Base-by-base conservation (phyloP, 2,888 invertebrate genomes). In the Stenchaetothrips biformis region DNA sequence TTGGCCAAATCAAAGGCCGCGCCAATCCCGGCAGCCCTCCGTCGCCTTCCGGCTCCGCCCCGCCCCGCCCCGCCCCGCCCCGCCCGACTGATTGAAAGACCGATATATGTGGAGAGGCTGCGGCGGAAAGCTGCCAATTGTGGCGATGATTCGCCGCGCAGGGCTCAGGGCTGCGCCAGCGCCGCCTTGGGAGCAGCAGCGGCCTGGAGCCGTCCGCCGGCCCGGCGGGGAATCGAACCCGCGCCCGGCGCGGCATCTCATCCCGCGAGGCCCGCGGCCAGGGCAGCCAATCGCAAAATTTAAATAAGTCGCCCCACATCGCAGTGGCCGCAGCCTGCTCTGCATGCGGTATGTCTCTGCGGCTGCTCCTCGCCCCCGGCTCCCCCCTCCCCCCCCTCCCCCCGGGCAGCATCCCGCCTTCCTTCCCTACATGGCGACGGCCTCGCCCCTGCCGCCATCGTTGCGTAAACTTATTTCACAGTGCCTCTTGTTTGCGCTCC, bases 401-500 rank as follows among this genome's bases (percentile, higher is more conserved):
- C 62, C 53, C 3, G 53, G 53, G 53, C 16, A 53, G 53, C n/a
- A 53, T 9, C 53, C n/a, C n/a, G n/a, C n/a, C n/a, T n/a, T n/a
- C n/a, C n/a, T n/a, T n/a, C n/a, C n/a, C 53, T 53, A 53, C 53
- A 53, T 13, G 53, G 53, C 53, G 53, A 9, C 53, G 53, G 53
- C 37, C 53, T 53, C 53, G 3, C 53, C 67, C 37, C 37, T 21
- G 67, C 21, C 67, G 21, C 67, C n/a, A 67, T 21, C 9, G 67
- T 21, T 67, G 7, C 67, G 67, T 67, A 67, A 67, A 67, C 67
- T 67, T 67, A 67, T 67, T 67, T 67, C 67, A 67, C 67, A 4
- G n/a, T 67, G 21, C 67, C 67, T n/a, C 67, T 67, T 67, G 67
- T 67, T 67, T 67, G 67, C 21, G 67, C 67, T 67, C 62, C 67